Conservation (phyloP, 2,888 invertebrate species). For the Leucophenga montana region DNA sequence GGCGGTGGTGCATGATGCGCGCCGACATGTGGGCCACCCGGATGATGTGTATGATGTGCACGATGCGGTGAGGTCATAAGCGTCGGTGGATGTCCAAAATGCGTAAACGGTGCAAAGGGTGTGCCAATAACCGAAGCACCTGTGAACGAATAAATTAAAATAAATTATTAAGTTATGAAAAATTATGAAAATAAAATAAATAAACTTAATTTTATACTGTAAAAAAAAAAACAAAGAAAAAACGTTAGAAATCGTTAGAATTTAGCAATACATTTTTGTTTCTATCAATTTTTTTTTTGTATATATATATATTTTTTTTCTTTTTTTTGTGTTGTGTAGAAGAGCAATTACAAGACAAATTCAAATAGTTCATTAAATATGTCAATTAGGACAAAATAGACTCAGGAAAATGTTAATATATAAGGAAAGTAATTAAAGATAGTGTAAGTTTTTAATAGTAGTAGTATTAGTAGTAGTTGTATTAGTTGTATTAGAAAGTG, state of each 20-base stretch:
- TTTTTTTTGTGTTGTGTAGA: not conserved
- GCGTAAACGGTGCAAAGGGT: constrained; percentile 70
- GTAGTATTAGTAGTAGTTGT: not conserved
- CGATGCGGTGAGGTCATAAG: constrained; percentile 68
- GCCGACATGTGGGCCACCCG: constrained; percentile 58
- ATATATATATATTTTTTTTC: not conserved
- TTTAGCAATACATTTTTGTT: not conserved
- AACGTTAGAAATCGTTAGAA: not conserved
- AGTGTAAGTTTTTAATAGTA: not conserved
- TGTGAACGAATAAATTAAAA: constrained; percentile 50
- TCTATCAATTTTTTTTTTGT: not conserved
- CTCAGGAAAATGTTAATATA: not conserved
- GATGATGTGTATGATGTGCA: constrained; percentile 71
- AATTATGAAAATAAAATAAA: not conserved
- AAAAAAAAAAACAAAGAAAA: not conserved
- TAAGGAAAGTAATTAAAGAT: not conserved
- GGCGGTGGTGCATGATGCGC: constrained; percentile 74
- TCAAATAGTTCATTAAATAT: not conserved
- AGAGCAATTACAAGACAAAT: not conserved
- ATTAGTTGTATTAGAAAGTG: constrained; percentile 2
- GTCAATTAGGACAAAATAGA: not conserved
- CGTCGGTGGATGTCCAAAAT: constrained; percentile 74
- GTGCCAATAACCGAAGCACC: constrained; percentile 77
- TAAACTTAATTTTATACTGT: not conserved
- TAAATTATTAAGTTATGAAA: not conserved